A percentile compares a stretch with the other conserved stretches of the same genome.
These are phyloP conservation scores for Lathamus discolor DNA, from an alignment of 2,113 vertebrate genomes.

Conservation along the genomic window DNA sequence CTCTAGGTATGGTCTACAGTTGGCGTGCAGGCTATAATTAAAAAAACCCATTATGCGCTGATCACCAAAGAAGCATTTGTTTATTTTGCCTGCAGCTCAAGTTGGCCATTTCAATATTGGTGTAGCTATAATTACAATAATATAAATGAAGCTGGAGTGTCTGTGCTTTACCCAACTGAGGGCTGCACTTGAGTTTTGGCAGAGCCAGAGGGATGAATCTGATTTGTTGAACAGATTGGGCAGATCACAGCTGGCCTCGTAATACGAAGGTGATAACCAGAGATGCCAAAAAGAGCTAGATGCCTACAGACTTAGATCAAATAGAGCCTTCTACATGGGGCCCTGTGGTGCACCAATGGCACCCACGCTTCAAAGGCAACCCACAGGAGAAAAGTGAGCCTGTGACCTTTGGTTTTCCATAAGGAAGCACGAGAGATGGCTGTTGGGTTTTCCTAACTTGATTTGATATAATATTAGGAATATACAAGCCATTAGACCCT, in stretches of 20 bases:
- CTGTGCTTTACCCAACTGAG: neutral
- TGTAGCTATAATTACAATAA: slow-evolving; percentile 36
- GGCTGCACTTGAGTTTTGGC: neutral
- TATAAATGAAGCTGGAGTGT: slow-evolving; percentile 21
- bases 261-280: slow-evolving; percentile 1
- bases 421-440: neutral
- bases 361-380: neutral
- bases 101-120: neutral
- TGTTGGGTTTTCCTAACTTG: neutral
- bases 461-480: neutral
- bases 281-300: neutral
- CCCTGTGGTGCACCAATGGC: neutral
- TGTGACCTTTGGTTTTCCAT: neutral
- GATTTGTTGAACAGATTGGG: slow-evolving; percentile 3
- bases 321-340: fast-evolving
- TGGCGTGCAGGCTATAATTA: neutral
- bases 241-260: neutral
- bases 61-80: slow-evolving; percentile 17
- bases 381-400: slow-evolving; percentile 1
- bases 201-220: slow-evolving; percentile 15
- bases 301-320: neutral
- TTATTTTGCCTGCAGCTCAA: slow-evolving; percentile 18
- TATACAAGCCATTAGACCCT: neutral
- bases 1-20: neutral
- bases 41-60: neutral